Base-by-base conservation (phyloP, 2,797 vertebrate species). In the Sebastes baramenuke region DNA sequence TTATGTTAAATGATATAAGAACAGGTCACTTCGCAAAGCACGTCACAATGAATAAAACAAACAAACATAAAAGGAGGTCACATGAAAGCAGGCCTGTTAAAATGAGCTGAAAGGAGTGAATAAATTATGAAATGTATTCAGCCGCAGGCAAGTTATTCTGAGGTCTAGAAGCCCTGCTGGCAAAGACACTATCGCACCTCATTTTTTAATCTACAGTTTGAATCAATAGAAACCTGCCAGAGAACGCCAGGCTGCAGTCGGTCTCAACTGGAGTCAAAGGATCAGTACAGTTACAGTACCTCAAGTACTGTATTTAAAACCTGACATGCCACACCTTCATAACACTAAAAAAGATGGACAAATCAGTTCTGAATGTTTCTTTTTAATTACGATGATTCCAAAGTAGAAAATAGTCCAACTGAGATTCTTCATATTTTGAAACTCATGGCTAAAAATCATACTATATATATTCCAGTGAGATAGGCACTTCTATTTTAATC, bases 401-500 rank as follows among this genome's bases (percentile, higher is more conserved):
- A 42, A 42, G 20, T 5, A 70, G n/a, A 58, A 68, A 59, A 77
- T 54, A 46, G 36, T 80, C 55, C 32, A 56, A 12, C 4, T 18
- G 13, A 64, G 22, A 64, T 56, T 30, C 30, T 30, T 30, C 30
- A 30, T 30, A 30, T 30, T 30, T 30, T 30, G 30, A 30, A 30
- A 30, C 49, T n/a, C 18, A 9, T 27, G 14, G 25, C 30, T 67
- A 29, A 59, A 69, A 46, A 78, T 67, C 67, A 54, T 27, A 20
- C 18, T 6, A 5, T 55, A 76, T 61, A 64, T 24, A 68, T 24
- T 66, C 85, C 59, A 22, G 25, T 42, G 85, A 79, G 75, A 75
- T 32, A 65, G 42, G 20, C 24, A 29, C 30, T 27, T 79, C 13
- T 79, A 10, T 70, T 81, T 30, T 36, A 83, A 70, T 81, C 76